Evolutionary conservation across 2,797 vertebrate genomes (phyloP).

Genomic region (Anas georgica): DNA sequence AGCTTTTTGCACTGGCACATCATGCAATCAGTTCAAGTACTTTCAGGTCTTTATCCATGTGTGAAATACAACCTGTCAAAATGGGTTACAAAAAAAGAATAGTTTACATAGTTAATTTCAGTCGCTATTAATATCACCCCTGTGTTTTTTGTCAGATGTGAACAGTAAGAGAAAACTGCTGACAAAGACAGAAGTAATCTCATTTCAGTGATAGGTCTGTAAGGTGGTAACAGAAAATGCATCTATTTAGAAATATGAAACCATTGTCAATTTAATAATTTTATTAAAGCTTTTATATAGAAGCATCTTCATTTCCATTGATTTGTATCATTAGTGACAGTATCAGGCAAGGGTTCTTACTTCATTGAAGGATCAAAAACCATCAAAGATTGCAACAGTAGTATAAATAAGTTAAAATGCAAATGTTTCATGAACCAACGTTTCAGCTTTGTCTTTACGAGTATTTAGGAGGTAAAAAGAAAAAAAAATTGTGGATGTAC

Average conservation of each 20-base stretch:
- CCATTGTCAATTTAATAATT: background rate
- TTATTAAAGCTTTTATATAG: background rate
- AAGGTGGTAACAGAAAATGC: background rate
- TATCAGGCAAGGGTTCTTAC: background rate
- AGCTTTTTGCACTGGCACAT: background rate
- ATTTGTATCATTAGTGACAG: background rate
- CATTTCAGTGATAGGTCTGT: background rate
- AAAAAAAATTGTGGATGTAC: background rate
- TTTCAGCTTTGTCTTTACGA: background rate
- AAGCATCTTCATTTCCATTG: background rate
- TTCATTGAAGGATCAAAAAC: background rate
- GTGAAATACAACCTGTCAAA: background rate
- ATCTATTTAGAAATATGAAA: background rate
- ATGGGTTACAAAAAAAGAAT: background rate
- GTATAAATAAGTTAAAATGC: background rate
- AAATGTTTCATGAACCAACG: background rate
- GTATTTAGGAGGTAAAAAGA: too few species aligned
- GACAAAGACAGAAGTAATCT: background rate
- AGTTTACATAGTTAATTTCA: background rate
- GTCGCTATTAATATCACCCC: background rate
- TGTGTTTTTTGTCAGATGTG: background rate
- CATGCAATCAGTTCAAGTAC: background rate
- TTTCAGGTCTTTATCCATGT: background rate
- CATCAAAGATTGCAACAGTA: background rate
- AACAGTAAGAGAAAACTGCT: background rate